Conservation (phyloP, 1,140 invertebrate species). For the Ylistrum balloti region DNA sequence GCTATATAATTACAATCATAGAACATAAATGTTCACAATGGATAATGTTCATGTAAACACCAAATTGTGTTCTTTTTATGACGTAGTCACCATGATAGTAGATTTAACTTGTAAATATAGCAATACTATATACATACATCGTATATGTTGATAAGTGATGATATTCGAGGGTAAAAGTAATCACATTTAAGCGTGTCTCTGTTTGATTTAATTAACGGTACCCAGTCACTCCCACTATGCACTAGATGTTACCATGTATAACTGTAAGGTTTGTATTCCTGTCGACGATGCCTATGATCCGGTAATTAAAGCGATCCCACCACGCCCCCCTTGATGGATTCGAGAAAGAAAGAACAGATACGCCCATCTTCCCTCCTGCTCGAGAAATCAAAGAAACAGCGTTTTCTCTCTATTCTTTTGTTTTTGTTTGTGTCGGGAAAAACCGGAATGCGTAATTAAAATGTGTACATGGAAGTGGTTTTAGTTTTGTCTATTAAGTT, state of each 20-base stretch:
- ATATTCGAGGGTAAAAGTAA: not conserved
- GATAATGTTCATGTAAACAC: too few relatives aligned
- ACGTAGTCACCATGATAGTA: too few relatives aligned
- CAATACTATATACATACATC: too few relatives aligned
- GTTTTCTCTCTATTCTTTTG: not conserved
- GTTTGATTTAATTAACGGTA: slow-evolving; percentile 18
- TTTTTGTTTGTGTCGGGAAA: not conserved
- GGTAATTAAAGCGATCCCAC: not conserved
- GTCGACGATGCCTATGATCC: not conserved
- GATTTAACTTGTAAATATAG: too few relatives aligned
- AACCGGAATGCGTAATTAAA: not conserved
- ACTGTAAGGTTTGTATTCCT: not conserved
- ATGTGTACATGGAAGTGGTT: not conserved
- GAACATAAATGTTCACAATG: too few relatives aligned
- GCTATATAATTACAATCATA: too few relatives aligned
- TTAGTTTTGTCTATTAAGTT: too few relatives aligned
- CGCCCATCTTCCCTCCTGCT: not conserved
- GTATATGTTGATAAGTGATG: not conserved
- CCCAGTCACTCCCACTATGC: not conserved
- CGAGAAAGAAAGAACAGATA: not conserved
- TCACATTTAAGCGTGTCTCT: not conserved
- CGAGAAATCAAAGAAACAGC: not conserved
- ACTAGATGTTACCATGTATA: not conserved
- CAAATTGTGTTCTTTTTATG: too few relatives aligned
- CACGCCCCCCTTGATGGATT: not conserved